These are phyloP conservation scores for Drosophila anceps DNA, from an alignment of 2,888 invertebrate genomes.

Conservation along the genomic window DNA sequence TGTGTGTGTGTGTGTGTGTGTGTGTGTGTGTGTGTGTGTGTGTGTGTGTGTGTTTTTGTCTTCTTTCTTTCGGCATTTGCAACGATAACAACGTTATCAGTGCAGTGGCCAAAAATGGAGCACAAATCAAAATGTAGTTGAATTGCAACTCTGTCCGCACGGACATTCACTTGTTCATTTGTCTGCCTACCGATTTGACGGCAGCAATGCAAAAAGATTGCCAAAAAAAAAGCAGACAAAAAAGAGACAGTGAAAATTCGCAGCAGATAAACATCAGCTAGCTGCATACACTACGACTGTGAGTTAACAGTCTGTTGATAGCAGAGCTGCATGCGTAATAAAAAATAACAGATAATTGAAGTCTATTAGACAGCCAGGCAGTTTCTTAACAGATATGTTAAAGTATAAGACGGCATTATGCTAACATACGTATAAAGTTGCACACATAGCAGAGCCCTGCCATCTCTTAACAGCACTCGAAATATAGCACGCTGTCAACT, in stretches of 20 bases:
- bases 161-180: constrained; percentile 48
- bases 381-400: neutral
- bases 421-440: neutral
- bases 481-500: neutral
- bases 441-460: neutral
- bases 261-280: neutral
- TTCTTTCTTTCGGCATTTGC: constrained; percentile 13
- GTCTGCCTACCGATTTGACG: constrained; percentile 54
- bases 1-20: too few relatives aligned
- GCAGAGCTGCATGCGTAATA: too few relatives aligned
- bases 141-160: constrained; percentile 26
- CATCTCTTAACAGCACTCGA: neutral
- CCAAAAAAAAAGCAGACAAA: constrained; percentile 3
- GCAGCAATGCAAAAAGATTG: constrained; percentile 29
- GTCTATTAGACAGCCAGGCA: neutral
- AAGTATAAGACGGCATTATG: neutral
- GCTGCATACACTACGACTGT: constrained; percentile 2
- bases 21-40: too few relatives aligned
- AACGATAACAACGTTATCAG: constrained; percentile 64
- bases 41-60: too few relatives aligned
- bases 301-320: neutral
- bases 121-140: constrained; percentile 69
- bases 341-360: neutral
- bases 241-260: neutral
- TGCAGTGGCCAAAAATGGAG: constrained; percentile 55